Evolutionary conservation across 2,797 vertebrate genomes (phyloP).

Genomic region (Garrulus glandarius): DNA sequence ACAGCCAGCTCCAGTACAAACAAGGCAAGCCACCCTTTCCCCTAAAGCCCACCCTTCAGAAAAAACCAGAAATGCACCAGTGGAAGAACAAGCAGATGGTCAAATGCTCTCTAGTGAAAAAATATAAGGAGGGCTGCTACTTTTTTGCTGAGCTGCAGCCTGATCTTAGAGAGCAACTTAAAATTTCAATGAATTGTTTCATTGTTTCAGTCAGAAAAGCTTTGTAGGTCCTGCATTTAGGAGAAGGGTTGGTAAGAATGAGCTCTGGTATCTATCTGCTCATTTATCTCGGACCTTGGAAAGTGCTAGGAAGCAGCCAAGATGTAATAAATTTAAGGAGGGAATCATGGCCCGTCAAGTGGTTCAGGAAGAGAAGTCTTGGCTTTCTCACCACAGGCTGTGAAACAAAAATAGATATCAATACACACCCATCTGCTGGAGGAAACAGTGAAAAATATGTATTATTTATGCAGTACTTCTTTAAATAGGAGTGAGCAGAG

Average conservation of each 20-base stretch:
- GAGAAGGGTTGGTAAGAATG: background rate
- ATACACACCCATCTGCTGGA: slow-evolving; percentile 32
- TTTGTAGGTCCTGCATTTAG: background rate
- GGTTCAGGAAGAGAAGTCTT: slow-evolving; percentile 35
- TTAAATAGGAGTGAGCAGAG: slow-evolving; percentile 12
- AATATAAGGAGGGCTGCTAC: background rate
- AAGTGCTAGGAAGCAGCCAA: slow-evolving; percentile 20
- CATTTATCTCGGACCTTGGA: background rate
- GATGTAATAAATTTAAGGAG: slow-evolving; percentile 14
- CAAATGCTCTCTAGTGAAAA: background rate
- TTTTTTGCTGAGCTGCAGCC: background rate
- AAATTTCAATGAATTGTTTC: background rate
- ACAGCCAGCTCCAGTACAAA: background rate
- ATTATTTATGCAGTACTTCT: slow-evolving; percentile 13
- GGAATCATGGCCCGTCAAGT: slow-evolving; percentile 18
- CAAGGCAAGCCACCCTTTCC: background rate
- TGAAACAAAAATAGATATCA: slow-evolving; percentile 20
- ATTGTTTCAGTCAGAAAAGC: background rate
- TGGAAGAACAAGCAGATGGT: background rate
- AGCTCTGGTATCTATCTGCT: background rate
- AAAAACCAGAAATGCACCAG: background rate
- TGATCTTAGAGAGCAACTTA: background rate
- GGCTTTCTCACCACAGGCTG: slow-evolving; percentile 18
- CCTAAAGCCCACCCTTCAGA: background rate
- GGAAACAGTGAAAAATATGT: slow-evolving; percentile 13